These are phyloP conservation scores for Rhynchophorus ferrugineus DNA, from an alignment of 1,140 invertebrate species.

Conservation along the genomic window DNA sequence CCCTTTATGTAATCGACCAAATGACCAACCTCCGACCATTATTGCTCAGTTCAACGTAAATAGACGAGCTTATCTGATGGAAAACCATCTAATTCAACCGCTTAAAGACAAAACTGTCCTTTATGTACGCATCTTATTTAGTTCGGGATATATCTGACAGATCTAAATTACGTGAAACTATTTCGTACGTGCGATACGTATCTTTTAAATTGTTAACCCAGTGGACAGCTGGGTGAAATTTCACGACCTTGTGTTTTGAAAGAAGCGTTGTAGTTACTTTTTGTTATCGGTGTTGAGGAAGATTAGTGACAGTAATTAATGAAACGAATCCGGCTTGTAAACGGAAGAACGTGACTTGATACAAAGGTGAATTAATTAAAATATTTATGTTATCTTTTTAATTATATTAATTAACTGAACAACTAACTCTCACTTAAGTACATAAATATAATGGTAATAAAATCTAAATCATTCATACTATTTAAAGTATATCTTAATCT, in stretches of 20 bases:
- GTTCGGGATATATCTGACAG: constrained; percentile 13
- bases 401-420: too few relatives aligned
- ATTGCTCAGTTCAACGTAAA: constrained; percentile 11
- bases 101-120: constrained; percentile 9
- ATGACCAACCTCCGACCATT: constrained; percentile 11
- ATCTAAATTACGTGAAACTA: constrained; percentile 18
- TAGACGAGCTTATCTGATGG: constrained; percentile 15
- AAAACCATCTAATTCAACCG: constrained; percentile 7
- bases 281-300: too few relatives aligned
- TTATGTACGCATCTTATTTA: constrained; percentile 19
- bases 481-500: too few relatives aligned
- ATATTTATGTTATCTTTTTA: too few relatives aligned
- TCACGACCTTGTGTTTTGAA: constrained; percentile 11
- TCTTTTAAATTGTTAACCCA: constrained; percentile 10
- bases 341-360: too few relatives aligned
- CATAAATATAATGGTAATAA: too few relatives aligned
- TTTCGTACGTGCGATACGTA: constrained; percentile 5
- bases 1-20: constrained; percentile 12
- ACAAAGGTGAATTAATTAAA: too few relatives aligned
- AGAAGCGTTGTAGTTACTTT: too few relatives aligned
- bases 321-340: too few relatives aligned
- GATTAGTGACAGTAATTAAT: too few relatives aligned
- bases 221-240: constrained; percentile 9
- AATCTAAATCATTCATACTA: too few relatives aligned
- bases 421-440: too few relatives aligned